phyloP scores from a whole-genome alignment of 37 sponge, comb jelly and placozoan genomes.

The Aplysina aerophoba region DNA sequence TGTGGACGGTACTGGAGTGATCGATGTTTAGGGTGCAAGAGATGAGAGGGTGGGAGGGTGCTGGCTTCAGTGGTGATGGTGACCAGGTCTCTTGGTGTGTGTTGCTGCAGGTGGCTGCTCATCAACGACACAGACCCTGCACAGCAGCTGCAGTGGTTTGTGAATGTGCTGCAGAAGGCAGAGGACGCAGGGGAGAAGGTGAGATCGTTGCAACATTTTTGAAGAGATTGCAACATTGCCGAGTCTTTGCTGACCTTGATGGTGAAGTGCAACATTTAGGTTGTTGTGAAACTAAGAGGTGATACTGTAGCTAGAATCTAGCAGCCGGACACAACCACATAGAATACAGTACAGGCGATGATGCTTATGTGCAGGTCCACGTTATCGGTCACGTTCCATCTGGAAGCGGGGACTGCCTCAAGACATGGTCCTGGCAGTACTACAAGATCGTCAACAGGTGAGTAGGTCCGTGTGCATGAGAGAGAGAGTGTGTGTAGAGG shows the following conservation, averaged over 20 bases:
- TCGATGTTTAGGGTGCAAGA: no score
- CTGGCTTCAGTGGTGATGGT: no score
- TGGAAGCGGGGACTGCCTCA: slow-evolving; percentile 38
- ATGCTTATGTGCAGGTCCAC: slow-evolving; percentile 74
- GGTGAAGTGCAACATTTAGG: no score
- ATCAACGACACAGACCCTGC: slow-evolving; percentile 92
- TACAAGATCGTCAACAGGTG: slow-evolving; percentile 86
- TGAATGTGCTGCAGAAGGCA: slow-evolving; percentile 76
- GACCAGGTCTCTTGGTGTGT: not conserved
- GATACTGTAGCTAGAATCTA: no score
- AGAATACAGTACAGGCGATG: no score
- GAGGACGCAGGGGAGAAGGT: slow-evolving; percentile 83
- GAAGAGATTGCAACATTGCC: no score
- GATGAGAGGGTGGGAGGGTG: no score
- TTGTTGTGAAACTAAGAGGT: no score
- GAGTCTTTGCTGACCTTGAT: no score
- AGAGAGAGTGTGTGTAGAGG: not conserved
- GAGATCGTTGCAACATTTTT: slow-evolving; percentile 1
- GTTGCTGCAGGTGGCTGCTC: slow-evolving; percentile 77
- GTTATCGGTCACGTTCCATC: slow-evolving; percentile 96
- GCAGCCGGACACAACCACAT: no score
- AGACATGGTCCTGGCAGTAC: slow-evolving; percentile 83
- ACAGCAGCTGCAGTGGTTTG: slow-evolving; percentile 88
- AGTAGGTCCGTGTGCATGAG: not conserved
- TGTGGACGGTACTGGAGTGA: no score